phyloP scores from a whole-genome alignment of 92 coral and sea anemone genomes.

The Scolanthus callimorphus region DNA sequence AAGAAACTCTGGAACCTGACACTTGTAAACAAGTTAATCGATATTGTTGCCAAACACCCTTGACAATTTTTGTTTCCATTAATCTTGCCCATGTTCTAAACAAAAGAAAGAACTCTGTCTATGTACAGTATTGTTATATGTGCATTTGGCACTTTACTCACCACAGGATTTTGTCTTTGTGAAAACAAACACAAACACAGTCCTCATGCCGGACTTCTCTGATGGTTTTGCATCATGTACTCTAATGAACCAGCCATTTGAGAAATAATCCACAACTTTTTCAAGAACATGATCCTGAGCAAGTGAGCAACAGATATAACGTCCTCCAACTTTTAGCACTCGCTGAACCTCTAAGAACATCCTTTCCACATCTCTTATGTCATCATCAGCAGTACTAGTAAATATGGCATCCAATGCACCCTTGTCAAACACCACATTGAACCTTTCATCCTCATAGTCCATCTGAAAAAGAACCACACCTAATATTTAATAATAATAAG shows the following conservation, averaged over 20 bases:
- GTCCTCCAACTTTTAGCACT: constrained; percentile 75
- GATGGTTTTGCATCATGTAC: constrained; percentile 48
- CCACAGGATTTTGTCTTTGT: constrained; percentile 85
- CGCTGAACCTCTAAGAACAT: constrained; percentile 60
- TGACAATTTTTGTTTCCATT: too few relatives aligned
- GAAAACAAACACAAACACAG: constrained; percentile 86
- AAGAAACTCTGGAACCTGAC: too few relatives aligned
- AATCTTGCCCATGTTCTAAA: too few relatives aligned
- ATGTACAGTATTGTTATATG: background rate
- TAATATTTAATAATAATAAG: too few relatives aligned
- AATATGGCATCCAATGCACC: constrained; percentile 78
- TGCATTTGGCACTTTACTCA: constrained; percentile 1
- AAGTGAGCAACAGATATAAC: constrained; percentile 75
- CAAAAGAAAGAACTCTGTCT: background rate
- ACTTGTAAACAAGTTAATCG: too few relatives aligned
- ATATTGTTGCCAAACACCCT: too few relatives aligned
- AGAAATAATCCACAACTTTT: constrained; percentile 61
- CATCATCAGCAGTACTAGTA: constrained; percentile 24
- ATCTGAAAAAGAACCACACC: constrained; percentile 47
- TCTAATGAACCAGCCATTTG: constrained; percentile 85
- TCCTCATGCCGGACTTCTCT: constrained; percentile 36
- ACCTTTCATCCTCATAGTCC: constrained; percentile 52
- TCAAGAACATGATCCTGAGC: constrained; percentile 78
- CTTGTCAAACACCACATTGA: constrained; percentile 77
- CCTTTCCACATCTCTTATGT: constrained; percentile 38